Evolutionary conservation across 1,140 invertebrate species (phyloP).

Genomic region (Hesperophylax magnus): DNA sequence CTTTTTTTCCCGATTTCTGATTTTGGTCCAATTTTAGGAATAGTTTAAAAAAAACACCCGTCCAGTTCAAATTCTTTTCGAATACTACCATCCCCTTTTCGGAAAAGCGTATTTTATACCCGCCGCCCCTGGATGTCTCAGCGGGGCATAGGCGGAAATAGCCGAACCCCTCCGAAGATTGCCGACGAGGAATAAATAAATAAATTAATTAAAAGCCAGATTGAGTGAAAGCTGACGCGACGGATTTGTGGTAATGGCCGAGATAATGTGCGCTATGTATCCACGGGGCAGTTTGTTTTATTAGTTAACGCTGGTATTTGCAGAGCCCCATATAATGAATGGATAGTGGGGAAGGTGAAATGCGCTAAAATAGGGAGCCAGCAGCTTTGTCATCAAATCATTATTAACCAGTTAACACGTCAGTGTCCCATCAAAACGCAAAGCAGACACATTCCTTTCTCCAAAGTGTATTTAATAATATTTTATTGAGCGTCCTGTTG

Average conservation of each 20-base stretch:
- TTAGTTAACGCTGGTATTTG: too few species aligned
- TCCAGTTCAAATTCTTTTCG: background rate
- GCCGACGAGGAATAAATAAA: constrained; percentile 49
- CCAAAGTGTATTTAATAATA: too few species aligned
- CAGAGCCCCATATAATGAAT: too few species aligned
- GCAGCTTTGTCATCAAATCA: too few species aligned
- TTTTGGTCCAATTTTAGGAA: background rate
- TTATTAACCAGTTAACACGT: too few species aligned
- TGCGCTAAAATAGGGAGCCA: too few species aligned
- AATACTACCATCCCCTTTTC: background rate
- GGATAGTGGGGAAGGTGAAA: too few species aligned
- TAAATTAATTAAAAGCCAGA: constrained; percentile 56
- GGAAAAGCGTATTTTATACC: constrained; percentile 12
- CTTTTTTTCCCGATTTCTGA: background rate
- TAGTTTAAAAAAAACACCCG: background rate
- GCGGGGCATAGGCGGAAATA: constrained; percentile 29
- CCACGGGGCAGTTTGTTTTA: background rate
- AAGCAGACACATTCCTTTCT: too few species aligned
- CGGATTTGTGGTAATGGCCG: constrained; percentile 39
- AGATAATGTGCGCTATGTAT: background rate
- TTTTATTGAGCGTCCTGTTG: too few species aligned
- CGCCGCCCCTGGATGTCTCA: background rate
- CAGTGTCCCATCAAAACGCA: too few species aligned
- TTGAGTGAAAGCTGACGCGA: constrained; percentile 45
- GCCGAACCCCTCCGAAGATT: constrained; percentile 44